A percentile compares a stretch with the other conserved stretches of the same genome.
Evolutionary conservation across 2,113 vertebrate genomes (phyloP).

Genomic region (Phaethon lepturus): DNA sequence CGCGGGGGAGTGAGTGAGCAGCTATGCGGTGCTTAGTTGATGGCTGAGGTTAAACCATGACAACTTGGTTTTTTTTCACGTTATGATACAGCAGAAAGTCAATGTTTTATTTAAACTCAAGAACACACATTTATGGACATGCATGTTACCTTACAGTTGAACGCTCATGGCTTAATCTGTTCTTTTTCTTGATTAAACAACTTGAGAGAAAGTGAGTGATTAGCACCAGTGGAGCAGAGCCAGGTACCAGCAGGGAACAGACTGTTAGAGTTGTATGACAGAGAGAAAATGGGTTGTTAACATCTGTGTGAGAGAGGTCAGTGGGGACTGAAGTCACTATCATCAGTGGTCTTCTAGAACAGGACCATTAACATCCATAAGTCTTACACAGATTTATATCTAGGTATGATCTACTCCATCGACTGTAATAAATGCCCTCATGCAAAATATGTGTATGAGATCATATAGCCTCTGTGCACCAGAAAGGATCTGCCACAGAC

Average conservation of each 20-base stretch:
- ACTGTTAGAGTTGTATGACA: not conserved
- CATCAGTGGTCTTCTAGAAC: not conserved
- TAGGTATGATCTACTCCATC: not conserved
- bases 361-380: not conserved
- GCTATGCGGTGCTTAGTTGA: too few relatives aligned
- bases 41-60: too few relatives aligned
- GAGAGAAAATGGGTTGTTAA: not conserved
- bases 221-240: not conserved
- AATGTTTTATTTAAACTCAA: not conserved
- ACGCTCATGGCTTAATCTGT: not conserved
- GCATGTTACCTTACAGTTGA: not conserved
- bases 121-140: not conserved
- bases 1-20: too few relatives aligned
- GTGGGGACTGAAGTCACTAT: rapidly evolving
- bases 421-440: not conserved
- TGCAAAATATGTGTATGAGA: not conserved
- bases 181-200: not conserved
- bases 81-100: not conserved
- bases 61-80: not conserved
- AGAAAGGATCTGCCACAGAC: not conserved
- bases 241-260: not conserved
- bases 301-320: not conserved
- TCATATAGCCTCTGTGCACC: not conserved
- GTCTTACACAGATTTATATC: not conserved
- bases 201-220: not conserved